phyloP scores from a whole-genome alignment of 2,113 vertebrate genomes.

The Leptosomus discolor region DNA sequence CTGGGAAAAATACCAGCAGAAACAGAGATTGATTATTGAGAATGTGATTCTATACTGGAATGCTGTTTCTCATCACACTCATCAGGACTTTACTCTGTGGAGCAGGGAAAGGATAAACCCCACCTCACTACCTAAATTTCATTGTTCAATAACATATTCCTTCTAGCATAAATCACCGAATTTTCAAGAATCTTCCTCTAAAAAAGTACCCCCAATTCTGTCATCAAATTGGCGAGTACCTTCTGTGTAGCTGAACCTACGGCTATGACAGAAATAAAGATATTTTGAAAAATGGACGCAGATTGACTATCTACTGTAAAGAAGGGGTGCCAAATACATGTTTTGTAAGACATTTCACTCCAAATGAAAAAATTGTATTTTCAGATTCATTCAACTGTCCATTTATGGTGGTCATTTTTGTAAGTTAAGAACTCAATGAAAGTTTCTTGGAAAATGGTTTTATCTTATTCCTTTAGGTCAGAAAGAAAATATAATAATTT shows the following conservation, averaged over 20 bases:
- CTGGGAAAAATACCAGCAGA: not conserved
- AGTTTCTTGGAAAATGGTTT: not conserved
- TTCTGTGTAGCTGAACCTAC: not conserved
- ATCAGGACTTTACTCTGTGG: not conserved
- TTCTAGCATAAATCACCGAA: not conserved
- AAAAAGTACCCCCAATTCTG: not conserved
- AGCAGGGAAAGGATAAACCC: too few relatives aligned
- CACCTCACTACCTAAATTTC: not conserved
- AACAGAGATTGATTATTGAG: not conserved
- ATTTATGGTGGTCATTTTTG: not conserved
- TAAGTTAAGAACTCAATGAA: not conserved
- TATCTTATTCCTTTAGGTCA: not conserved
- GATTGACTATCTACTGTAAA: not conserved
- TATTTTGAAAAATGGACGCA: not conserved
- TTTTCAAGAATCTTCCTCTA: not conserved
- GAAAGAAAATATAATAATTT: not conserved
- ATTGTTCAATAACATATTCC: not conserved
- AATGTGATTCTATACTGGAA: not conserved
- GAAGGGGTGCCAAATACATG: fast-evolving
- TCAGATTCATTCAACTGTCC: not conserved
- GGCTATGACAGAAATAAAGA: not conserved
- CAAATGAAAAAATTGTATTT: not conserved
- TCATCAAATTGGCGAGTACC: not conserved
- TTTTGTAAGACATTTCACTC: not conserved
- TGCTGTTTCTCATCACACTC: not conserved